These are phyloP conservation scores for Cinara cedri DNA, from an alignment of 2,888 invertebrate species.

Conservation along the genomic window DNA sequence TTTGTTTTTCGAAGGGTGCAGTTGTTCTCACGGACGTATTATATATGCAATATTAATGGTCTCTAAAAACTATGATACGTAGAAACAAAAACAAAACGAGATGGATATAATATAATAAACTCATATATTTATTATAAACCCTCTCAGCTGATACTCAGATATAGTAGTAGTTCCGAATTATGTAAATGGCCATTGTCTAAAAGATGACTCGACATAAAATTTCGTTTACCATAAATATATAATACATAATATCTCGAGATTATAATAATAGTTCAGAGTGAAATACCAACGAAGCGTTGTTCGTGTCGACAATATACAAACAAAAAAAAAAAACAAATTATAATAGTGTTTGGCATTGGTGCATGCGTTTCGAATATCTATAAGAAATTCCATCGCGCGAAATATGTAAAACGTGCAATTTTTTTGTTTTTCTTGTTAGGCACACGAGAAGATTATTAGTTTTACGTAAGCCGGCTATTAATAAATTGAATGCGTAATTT, in stretches of 20 bases:
- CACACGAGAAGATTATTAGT: no score
- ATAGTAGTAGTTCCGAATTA: conserved; percentile 17
- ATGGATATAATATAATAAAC: not conserved
- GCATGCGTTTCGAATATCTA: not conserved
- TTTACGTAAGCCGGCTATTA: no score
- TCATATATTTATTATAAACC: not conserved
- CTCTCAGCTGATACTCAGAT: no score
- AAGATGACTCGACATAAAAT: conserved; percentile 26
- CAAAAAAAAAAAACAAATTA: not conserved
- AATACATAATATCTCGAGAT: not conserved
- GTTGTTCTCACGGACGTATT: not conserved
- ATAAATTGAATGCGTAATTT: no score
- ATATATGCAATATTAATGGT: not conserved
- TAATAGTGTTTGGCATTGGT: conserved; percentile 6
- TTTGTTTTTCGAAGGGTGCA: not conserved
- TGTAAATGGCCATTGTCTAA: conserved; percentile 51
- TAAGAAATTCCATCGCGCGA: not conserved
- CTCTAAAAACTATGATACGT: not conserved
- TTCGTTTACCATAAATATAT: not conserved
- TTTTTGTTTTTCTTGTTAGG: no score
- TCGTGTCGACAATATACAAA: not conserved
- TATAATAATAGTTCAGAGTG: not conserved
- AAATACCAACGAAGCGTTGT: conserved; percentile 7
- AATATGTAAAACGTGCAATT: not conserved
- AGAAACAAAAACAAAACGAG: not conserved